Conservation (phyloP, 2,113 vertebrate genomes). For the Notothenia rossii region DNA sequence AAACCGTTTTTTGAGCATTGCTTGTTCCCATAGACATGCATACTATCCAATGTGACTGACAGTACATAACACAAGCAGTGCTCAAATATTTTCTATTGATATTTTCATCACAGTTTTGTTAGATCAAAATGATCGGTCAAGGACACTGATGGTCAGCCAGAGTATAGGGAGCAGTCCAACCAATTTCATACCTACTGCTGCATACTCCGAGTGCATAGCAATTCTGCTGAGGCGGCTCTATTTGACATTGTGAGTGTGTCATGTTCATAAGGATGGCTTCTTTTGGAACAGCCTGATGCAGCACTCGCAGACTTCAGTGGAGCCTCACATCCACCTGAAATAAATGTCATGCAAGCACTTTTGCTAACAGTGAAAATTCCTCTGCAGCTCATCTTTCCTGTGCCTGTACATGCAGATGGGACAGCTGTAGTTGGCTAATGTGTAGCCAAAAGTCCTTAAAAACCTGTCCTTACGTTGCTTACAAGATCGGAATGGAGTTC, state of each 20-base stretch:
- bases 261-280: slow-evolving; percentile 63
- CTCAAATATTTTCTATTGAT: slow-evolving; percentile 44
- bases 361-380: slow-evolving; percentile 52
- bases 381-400: slow-evolving; percentile 33
- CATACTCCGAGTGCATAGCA: slow-evolving; percentile 69
- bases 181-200: slow-evolving; percentile 69
- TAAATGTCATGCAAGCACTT: slow-evolving; percentile 64
- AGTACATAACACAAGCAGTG: background rate
- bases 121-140: slow-evolving; percentile 63
- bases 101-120: slow-evolving; percentile 53
- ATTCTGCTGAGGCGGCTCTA: slow-evolving; percentile 68
- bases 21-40: background rate
- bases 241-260: slow-evolving; percentile 76
- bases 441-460: slow-evolving; percentile 2
- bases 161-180: slow-evolving; percentile 47
- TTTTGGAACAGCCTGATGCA: slow-evolving; percentile 73
- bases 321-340: slow-evolving; percentile 58
- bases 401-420: slow-evolving; percentile 37
- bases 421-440: slow-evolving; percentile 13
- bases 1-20: background rate
- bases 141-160: slow-evolving; percentile 64
- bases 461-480: slow-evolving; percentile 9
- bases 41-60: background rate
- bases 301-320: slow-evolving; percentile 66
- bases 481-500: slow-evolving; percentile 1